Evolutionary conservation across 2,113 vertebrate genomes (phyloP), one percentile per base, ranked within the genome.

Genomic region (Xenus cinereus): DNA sequence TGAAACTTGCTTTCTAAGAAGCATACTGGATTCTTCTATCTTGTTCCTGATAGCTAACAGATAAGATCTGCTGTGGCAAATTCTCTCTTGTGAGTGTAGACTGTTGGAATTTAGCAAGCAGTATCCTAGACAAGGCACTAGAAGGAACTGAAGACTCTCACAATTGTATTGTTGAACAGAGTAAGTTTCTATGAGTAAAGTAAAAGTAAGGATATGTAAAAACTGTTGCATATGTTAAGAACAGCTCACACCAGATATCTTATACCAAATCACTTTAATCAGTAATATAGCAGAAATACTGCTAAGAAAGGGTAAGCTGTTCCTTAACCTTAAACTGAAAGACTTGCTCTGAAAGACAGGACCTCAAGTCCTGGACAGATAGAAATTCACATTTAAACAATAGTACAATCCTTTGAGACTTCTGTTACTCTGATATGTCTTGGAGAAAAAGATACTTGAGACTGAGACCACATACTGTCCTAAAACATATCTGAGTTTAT

Each of bases 1-100:
- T 74, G 73, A 89, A 96, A 84, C 50, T 84, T 90, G 68, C 86
- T 95, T 95, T 96, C 80, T 89, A 86, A 94, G 86, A 86, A 90
- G 50, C 43, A 14, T 33, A 6, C 16, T 86, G 51, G 37, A 23
- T 83, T 92, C n/a, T 90, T 76, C 45, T 83, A 0, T 57, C 53
- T 62, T 92, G 72, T 35, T 76, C 26, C 63, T 89, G 67, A 62
- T 43, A 73, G 54, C 41, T 67, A 41, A 77, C 37, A 88, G 62
- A 35, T 80, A 94, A 95, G 89, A 39, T 74, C 54, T 83, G 14
- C 80, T 53, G 28, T 86, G 66, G 62, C 66, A 82, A 75, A 77
- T 81, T 62, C 56, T 71, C 54, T 60, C 86, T 66, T 64, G 17
- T 22, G 30, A 12, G 22, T 67, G 60, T 35, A 89, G 56, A 27